Conservation (phyloP, 2,113 vertebrate genomes). For the Penelope pileata region DNA sequence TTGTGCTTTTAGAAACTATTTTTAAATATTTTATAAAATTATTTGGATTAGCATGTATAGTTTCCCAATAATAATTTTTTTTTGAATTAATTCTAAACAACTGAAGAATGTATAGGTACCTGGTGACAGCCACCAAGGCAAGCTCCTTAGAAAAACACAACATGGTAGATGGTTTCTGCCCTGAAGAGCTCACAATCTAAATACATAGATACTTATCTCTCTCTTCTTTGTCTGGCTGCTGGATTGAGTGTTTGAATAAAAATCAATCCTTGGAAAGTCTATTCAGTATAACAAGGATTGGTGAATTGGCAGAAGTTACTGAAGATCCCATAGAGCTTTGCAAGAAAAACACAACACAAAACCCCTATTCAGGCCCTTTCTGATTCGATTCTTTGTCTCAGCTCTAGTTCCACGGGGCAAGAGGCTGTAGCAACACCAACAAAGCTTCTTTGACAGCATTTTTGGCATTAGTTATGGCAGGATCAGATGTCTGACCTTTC, state of each 20-base stretch:
- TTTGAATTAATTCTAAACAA: neutral
- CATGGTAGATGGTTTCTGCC: neutral
- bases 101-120: neutral
- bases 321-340: neutral
- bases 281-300: neutral
- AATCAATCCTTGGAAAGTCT: neutral
- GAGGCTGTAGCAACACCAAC: neutral
- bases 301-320: neutral
- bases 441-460: constrained; percentile 39
- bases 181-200: neutral
- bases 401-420: neutral
- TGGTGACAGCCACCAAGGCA: neutral
- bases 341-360: neutral
- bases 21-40: neutral
- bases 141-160: neutral
- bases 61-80: neutral
- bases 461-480: constrained; percentile 16
- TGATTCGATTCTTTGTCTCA: constrained; percentile 4
- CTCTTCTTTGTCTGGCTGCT: neutral
- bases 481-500: constrained; percentile 42
- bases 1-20: neutral
- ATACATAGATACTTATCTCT: neutral
- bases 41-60: neutral
- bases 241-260: neutral
- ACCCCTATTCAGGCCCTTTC: neutral